Evolutionary conservation across 2,797 vertebrate species (phyloP).

Genomic region (Vespertilio murinus): DNA sequence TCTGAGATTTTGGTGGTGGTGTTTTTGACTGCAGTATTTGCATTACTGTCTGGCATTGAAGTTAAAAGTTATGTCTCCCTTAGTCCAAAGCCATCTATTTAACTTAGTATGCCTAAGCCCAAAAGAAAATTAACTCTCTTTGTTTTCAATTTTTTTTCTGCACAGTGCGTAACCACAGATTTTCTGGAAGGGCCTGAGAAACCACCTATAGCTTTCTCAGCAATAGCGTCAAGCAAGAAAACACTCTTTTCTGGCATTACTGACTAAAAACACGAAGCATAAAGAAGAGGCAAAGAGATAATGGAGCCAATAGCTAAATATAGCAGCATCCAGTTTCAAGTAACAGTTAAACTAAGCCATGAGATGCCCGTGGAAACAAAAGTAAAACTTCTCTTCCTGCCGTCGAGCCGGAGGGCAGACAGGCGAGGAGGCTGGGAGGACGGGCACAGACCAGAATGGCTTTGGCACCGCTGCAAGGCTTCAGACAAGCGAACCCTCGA

Average conservation of each 20-base stretch:
- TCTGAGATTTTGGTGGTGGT: neutral
- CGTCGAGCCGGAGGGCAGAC: neutral
- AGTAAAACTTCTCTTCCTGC: neutral
- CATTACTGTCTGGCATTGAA: neutral
- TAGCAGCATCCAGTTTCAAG: neutral
- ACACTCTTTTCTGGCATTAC: neutral
- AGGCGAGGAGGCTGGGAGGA: neutral
- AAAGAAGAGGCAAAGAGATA: constrained; percentile 29
- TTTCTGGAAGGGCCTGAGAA: constrained; percentile 2
- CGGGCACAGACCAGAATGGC: rapidly evolving
- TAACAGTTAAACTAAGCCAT: constrained; percentile 10
- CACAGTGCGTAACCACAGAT: neutral
- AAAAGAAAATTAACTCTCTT: constrained; percentile 20
- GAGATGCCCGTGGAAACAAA: constrained; percentile 28
- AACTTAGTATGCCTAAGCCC: neutral
- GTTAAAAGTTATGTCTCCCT: neutral
- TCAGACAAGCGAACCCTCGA: neutral
- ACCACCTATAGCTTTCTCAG: neutral
- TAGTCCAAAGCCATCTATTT: constrained; percentile 32
- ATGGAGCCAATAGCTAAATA: constrained; percentile 32
- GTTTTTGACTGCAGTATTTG: neutral
- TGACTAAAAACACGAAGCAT: neutral
- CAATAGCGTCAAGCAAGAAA: neutral
- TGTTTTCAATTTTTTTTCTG: neutral
- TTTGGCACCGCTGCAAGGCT: neutral